Evolutionary conservation across 2,113 vertebrate genomes (phyloP), one percentile per base, ranked within the genome.

Genomic region (Dolichallabes microphthalmus): DNA sequence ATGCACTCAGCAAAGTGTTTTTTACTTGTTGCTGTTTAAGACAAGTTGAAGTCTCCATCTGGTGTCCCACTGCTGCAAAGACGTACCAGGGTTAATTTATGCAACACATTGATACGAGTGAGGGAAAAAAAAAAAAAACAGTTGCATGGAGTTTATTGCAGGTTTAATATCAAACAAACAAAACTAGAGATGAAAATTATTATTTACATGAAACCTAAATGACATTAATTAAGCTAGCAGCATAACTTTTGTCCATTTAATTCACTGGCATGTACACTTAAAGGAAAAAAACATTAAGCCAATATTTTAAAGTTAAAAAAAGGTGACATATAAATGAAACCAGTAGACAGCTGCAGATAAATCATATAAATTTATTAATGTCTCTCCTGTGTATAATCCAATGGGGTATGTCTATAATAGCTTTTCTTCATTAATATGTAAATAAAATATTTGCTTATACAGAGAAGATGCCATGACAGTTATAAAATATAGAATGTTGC

Each of bases 171-270:
- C 90, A 93, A 92, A 90, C 15, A 82, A 71, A 69, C 1, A 30
- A 64, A 74, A 80, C 45, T 89, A 92, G 78, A 90, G 89, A 91
- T 89, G 88, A 92, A 90, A 90, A 82, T 91, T 82, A 80, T 87
- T 57, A 86, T 86, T 88, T 80, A 90, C 82, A 90, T 80, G 87
- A 77, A 88, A 68, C 89, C 82, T 82, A 83, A 87, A 91, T 76
- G 32, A 85, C 78, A 88, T 85, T 63, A 81, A 89, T 89, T 39
- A 58, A 79, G 55, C 87, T 91, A 92, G 92, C 93, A 94, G 93
- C 93, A 91, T 86, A 89, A 90, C 77, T 91, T 90, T 87, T 82
- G 91, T 90, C 66, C 68, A 86, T 82, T 91, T 83, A 88, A 80
- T 88, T 90, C 69, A 88, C 81, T 60, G 82, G 82, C 82, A 5